These are phyloP conservation scores for Drosophila prostipennis DNA, from an alignment of 2,888 invertebrate genomes.

Conservation along the genomic window DNA sequence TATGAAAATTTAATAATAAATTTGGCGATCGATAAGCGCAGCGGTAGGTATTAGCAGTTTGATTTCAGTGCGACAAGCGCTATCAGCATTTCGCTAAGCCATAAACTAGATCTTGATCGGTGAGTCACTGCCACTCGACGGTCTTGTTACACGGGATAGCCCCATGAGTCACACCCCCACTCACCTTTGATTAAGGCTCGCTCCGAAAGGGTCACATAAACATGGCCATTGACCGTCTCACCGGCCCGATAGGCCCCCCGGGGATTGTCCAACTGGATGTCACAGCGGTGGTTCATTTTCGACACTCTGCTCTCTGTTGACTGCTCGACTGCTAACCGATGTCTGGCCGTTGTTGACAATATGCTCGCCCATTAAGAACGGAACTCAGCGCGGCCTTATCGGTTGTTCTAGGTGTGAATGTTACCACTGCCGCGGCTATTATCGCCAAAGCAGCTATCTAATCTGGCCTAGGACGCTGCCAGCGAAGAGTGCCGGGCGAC, in stretches of 20 bases:
- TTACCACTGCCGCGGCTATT: conserved; percentile 38
- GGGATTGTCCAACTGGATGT: conserved; percentile 67
- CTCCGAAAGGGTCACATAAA: conserved; percentile 55
- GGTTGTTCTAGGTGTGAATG: conserved; percentile 28
- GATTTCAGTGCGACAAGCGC: conserved; percentile 2
- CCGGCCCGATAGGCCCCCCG: conserved; percentile 69
- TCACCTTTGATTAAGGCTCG: conserved; percentile 76
- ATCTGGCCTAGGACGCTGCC: conserved; percentile 41
- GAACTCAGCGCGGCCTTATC: conserved; percentile 48
- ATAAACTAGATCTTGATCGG: conserved; percentile 10
- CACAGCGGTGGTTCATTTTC: conserved; percentile 60
- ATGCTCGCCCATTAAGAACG: conserved; percentile 54
- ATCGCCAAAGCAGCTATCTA: conserved; percentile 54
- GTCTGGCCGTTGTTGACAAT: conserved; percentile 54
- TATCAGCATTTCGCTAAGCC: conserved; percentile 1
- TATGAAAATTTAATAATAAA: not conserved
- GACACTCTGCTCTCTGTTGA: conserved; percentile 29
- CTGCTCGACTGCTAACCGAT: conserved; percentile 32
- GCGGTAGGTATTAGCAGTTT: conserved; percentile 1
- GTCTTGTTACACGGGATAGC: conserved; percentile 8
- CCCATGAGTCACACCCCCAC: conserved; percentile 57
- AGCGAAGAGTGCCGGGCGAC: not conserved
- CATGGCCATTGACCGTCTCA: conserved; percentile 68
- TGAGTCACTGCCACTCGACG: conserved; percentile 49
- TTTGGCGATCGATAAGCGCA: conserved; percentile 1